phyloP scores from a whole-genome alignment of 2,113 vertebrate species.

The Channa argus region DNA sequence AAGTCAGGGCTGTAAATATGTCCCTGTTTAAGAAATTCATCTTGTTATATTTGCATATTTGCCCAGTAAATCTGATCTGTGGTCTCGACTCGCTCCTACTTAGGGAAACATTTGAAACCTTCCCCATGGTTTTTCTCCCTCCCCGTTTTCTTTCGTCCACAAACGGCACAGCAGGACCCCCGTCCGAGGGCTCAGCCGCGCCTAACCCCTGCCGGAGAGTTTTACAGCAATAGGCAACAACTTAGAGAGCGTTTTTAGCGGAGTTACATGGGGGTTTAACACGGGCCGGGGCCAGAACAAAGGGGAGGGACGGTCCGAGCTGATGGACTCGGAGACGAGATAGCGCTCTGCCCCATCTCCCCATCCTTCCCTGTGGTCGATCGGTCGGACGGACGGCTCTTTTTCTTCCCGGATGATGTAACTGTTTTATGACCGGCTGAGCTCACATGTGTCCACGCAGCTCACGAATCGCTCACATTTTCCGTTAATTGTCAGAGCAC shows the following conservation, averaged over 20 bases:
- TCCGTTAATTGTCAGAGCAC: conserved; percentile 17
- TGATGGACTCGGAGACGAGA: conserved; percentile 77
- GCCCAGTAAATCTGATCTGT: conserved; percentile 53
- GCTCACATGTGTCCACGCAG: conserved; percentile 24
- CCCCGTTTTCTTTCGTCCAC: conserved; percentile 55
- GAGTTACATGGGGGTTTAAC: conserved; percentile 47
- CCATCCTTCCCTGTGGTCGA: conserved; percentile 38
- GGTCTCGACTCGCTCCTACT: conserved; percentile 38
- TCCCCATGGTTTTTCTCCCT: conserved; percentile 55
- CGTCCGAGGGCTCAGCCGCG: conserved; percentile 67
- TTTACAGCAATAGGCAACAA: conserved; percentile 58
- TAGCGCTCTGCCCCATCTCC: conserved; percentile 47
- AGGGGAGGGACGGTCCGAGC: conserved; percentile 72
- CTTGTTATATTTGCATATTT: conserved; percentile 41
- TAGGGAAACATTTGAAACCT: conserved; percentile 55
- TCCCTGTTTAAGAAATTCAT: conserved; percentile 30
- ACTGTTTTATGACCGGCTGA: conserved; percentile 54
- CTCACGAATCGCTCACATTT: conserved; percentile 9
- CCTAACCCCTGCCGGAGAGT: conserved; percentile 54
- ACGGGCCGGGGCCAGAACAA: conserved; percentile 47
- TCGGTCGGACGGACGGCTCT: conserved; percentile 27
- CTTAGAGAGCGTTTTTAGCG: conserved; percentile 47
- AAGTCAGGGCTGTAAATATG: conserved; percentile 17
- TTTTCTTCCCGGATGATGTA: conserved; percentile 73
- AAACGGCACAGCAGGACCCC: conserved; percentile 73